These are phyloP conservation scores for Calephelis nemesis DNA, from an alignment of 1,140 invertebrate genomes.

Conservation along the genomic window DNA sequence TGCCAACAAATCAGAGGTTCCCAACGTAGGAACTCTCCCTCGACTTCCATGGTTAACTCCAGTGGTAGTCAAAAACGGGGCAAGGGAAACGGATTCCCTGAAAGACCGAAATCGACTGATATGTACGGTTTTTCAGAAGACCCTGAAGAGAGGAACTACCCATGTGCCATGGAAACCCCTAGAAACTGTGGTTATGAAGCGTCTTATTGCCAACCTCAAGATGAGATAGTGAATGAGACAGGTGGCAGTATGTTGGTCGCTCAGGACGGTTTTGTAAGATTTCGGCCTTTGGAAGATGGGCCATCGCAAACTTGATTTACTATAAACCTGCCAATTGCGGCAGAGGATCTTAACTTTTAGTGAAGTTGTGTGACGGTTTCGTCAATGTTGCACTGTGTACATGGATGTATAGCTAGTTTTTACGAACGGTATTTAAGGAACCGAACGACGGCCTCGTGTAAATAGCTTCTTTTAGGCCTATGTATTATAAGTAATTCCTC, in stretches of 20 bases:
- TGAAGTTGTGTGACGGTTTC: constrained; percentile 24
- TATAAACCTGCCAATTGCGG: constrained; percentile 54
- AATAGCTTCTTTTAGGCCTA: constrained; percentile 4
- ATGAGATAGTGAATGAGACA: constrained; percentile 57
- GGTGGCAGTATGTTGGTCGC: constrained; percentile 88
- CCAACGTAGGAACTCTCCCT: constrained; percentile 70
- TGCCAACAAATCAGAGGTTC: constrained; percentile 60
- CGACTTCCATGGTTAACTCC: constrained; percentile 67
- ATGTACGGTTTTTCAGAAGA: constrained; percentile 79
- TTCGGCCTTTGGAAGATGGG: constrained; percentile 84
- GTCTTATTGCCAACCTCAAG: constrained; percentile 72
- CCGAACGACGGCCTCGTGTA: constrained; percentile 10
- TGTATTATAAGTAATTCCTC: constrained; percentile 17
- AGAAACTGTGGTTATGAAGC: constrained; percentile 65
- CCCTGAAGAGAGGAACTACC: constrained; percentile 74
- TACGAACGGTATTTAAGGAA: constrained; percentile 20
- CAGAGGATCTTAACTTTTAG: constrained; percentile 63
- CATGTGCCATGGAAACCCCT: constrained; percentile 49
- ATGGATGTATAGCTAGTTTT: constrained; percentile 57
- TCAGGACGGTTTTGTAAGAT: constrained; percentile 91
- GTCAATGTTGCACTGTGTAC: constrained; percentile 36
- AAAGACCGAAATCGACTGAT: constrained; percentile 79
- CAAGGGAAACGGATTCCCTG: constrained; percentile 63
- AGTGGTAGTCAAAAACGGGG: constrained; percentile 74
- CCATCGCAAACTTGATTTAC: constrained; percentile 75